Evolutionary conservation across 2,888 invertebrate genomes (phyloP), one percentile per base, ranked within the genome.

Genomic region (Syrphus vitripennis): DNA sequence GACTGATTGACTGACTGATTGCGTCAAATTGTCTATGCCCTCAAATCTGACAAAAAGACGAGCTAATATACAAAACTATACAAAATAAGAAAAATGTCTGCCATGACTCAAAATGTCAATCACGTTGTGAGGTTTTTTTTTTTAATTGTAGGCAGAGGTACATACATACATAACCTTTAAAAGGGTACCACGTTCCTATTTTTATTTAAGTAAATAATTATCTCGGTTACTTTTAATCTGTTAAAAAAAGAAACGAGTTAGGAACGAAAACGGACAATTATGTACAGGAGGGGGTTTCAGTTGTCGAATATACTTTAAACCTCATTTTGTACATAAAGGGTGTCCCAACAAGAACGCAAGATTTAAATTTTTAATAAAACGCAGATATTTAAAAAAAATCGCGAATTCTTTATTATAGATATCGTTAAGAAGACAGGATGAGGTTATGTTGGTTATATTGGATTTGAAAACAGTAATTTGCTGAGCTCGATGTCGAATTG

Each of bases 91-190:
- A 34, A 82, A 78, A 86, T 86, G 77, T 48, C 77, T 63, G 72
- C 69, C 86, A 86, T 86, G 82, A 86, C 77, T 86, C 86, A 86
- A 82, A 86, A 78, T 77, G 77, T 86, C 86, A 86, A 86, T 86
- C 82, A 86, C 81, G 76, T 83, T 72, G 69, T 31, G 50, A 37
- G 14, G 61, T 59, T 29, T 37, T 74, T 74, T 31, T 79, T 78
- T 12, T 29, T 40, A 3, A 12, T 14, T n/a, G n/a, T n/a, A n/a
- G n/a, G n/a, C n/a, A n/a, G n/a, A n/a, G n/a, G n/a, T n/a, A n/a
- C n/a, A n/a, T n/a, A n/a, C n/a, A n/a, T n/a, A n/a, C n/a, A 1
- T 61, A 26, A 42, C 78, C 69, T 74, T 61, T 6, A 45, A 40
- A 50, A 75, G 79, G 34, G 19, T 61, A 40, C 5, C 0, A 6